Conservation (phyloP, 2,888 invertebrate genomes). For the Parnassius mnemosyne region DNA sequence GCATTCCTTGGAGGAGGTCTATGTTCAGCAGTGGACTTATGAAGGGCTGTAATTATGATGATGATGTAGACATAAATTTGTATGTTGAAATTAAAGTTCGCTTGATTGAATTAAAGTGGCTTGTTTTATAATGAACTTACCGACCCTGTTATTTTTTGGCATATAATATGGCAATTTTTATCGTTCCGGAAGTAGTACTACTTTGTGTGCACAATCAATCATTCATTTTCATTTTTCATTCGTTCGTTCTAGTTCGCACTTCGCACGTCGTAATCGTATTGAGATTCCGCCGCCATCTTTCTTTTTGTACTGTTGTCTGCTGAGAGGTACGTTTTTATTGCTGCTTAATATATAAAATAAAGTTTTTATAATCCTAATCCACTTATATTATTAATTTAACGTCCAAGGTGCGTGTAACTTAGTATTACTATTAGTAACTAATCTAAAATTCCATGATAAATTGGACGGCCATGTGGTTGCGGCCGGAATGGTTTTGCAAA, state of each 20-base stretch:
- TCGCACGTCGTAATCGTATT: slow-evolving; percentile 40
- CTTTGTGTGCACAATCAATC: neutral
- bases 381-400: slow-evolving; percentile 6
- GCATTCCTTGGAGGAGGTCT: too few relatives aligned
- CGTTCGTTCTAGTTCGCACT: slow-evolving; percentile 28
- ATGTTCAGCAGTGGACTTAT: too few relatives aligned
- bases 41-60: too few relatives aligned
- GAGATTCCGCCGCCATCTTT: slow-evolving; percentile 66
- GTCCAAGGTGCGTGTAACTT: neutral
- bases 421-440: slow-evolving; percentile 36
- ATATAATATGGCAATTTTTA: slow-evolving; percentile 15
- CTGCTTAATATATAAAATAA: slow-evolving; percentile 40
- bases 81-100: too few relatives aligned
- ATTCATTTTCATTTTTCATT: slow-evolving; percentile 2
- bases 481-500: slow-evolving; percentile 50
- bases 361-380: slow-evolving; percentile 35
- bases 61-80: too few relatives aligned
- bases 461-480: slow-evolving; percentile 70
- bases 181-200: slow-evolving; percentile 19
- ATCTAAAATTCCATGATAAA: slow-evolving; percentile 35
- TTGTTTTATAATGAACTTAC: too few relatives aligned
- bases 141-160: too few relatives aligned
- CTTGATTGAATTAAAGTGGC: too few relatives aligned
- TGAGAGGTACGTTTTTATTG: slow-evolving; percentile 65
- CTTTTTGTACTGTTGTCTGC: slow-evolving; percentile 71